These are phyloP conservation scores for Strix occidentalis DNA, from an alignment of 2,797 vertebrate genomes.

Conservation along the genomic window DNA sequence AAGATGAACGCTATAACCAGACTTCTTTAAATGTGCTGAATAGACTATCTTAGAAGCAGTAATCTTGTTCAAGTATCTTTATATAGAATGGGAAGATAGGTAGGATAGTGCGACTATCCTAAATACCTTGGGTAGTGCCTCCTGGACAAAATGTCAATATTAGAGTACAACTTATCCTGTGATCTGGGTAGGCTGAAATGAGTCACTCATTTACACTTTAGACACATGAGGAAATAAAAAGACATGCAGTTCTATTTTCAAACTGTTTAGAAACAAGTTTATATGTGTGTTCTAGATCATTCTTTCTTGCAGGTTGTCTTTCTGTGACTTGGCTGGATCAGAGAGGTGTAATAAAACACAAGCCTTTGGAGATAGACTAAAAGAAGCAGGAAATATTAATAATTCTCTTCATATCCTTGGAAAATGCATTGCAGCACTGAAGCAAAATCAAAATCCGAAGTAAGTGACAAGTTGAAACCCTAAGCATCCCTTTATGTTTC, in stretches of 20 bases:
- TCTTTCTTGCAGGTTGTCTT: constrained; percentile 79
- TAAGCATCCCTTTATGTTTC: neutral
- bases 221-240: neutral
- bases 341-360: constrained; percentile 91
- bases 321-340: constrained; percentile 92
- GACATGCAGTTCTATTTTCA: neutral
- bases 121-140: neutral
- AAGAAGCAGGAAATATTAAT: constrained; percentile 93
- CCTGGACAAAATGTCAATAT: neutral
- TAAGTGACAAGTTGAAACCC: constrained; percentile 60
- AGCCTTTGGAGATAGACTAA: constrained; percentile 86
- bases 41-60: neutral
- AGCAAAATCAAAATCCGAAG: constrained; percentile 84
- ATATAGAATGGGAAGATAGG: neutral
- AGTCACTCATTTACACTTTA: neutral
- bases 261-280: neutral
- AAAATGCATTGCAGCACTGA: constrained; percentile 87
- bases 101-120: neutral
- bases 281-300: neutral
- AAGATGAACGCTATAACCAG: neutral
- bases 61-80: neutral
- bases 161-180: neutral
- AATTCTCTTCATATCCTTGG: constrained; percentile 91
- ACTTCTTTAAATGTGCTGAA: neutral
- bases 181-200: neutral